A percentile compares a stretch with the other conserved stretches of the same genome.
These are phyloP conservation scores for Pelosia muscerda DNA, from an alignment of 2,888 invertebrate genomes.

Conservation along the genomic window DNA sequence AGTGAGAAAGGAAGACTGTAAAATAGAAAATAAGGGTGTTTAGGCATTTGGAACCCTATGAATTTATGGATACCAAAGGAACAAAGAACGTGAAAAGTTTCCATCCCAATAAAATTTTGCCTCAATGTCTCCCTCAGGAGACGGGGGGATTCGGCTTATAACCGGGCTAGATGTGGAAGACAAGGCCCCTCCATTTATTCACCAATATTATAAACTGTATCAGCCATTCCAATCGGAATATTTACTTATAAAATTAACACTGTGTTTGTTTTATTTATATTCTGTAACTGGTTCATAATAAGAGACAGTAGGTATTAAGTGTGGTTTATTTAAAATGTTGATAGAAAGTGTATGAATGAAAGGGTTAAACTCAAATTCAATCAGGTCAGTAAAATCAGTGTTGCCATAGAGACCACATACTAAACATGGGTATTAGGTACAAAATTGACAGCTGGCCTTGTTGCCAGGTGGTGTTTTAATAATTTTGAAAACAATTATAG, in stretches of 20 bases:
- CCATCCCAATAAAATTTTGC: too few relatives aligned
- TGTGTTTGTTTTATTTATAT: too few relatives aligned
- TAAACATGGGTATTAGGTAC: conserved; percentile 9
- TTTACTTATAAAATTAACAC: not conserved
- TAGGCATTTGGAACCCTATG: not conserved
- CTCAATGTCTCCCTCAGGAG: too few relatives aligned
- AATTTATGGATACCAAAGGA: too few relatives aligned
- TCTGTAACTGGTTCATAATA: not conserved
- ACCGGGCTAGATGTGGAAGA: too few relatives aligned
- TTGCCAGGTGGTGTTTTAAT: not conserved
- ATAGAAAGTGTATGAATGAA: not conserved
- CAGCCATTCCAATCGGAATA: not conserved
- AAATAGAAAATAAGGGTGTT: too few relatives aligned
- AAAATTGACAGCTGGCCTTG: not conserved
- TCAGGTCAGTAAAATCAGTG: conserved; percentile 9
- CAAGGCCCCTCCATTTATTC: too few relatives aligned
- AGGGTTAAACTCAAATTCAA: not conserved
- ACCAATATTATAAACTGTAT: too few relatives aligned
- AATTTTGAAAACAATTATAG: not conserved
- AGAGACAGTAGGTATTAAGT: not conserved
- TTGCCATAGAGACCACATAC: conserved; percentile 20
- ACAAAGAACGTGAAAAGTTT: too few relatives aligned
- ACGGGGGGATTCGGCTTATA: too few relatives aligned
- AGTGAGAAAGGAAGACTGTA: not conserved
- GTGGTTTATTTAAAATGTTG: not conserved